phyloP scores from a whole-genome alignment of 2,113 vertebrate species.

The Pimephales promelas region DNA sequence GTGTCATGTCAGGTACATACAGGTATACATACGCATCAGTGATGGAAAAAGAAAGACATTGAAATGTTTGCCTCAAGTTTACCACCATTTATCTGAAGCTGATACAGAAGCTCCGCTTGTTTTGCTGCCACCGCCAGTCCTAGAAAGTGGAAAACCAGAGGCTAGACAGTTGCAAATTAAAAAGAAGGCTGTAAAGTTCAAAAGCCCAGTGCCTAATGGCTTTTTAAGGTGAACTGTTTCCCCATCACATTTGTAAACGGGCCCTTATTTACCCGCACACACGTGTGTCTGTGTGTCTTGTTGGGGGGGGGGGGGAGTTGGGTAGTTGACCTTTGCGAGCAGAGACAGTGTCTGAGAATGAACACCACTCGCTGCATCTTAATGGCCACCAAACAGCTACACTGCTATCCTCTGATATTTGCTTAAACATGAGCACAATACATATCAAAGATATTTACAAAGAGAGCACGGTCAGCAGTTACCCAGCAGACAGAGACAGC shows the following conservation, averaged over 20 bases:
- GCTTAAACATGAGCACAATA: conserved; percentile 75
- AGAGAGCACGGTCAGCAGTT: conserved; percentile 64
- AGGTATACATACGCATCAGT: not conserved
- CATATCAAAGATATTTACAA: conserved; percentile 71
- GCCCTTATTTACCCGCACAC: conserved; percentile 77
- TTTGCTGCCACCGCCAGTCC: not conserved
- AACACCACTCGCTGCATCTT: conserved; percentile 76
- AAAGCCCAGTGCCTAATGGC: conserved; percentile 72
- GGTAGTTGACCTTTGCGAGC: conserved; percentile 79
- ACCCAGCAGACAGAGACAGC: conserved; percentile 20
- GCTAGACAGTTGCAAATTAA: conserved; percentile 56
- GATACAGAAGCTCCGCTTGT: conserved; percentile 11
- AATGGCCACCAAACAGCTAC: conserved; percentile 78
- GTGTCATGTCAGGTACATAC: conserved; percentile 27
- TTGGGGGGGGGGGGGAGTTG: conserved; percentile 55
- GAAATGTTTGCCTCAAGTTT: conserved; percentile 10
- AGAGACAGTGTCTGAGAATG: conserved; percentile 77
- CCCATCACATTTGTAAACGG: conserved; percentile 76
- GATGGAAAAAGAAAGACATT: not conserved
- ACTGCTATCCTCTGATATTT: conserved; percentile 79
- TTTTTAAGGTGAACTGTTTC: conserved; percentile 80
- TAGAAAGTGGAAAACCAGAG: not conserved
- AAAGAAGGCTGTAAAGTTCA: conserved; percentile 71
- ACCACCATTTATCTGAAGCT: conserved; percentile 3
- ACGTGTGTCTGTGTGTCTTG: conserved; percentile 35